Percentiles rank a stretch among this genome's conserved stretches.
phyloP scores from a whole-genome alignment of 2,113 vertebrate species.

The Ascaphus truei region DNA sequence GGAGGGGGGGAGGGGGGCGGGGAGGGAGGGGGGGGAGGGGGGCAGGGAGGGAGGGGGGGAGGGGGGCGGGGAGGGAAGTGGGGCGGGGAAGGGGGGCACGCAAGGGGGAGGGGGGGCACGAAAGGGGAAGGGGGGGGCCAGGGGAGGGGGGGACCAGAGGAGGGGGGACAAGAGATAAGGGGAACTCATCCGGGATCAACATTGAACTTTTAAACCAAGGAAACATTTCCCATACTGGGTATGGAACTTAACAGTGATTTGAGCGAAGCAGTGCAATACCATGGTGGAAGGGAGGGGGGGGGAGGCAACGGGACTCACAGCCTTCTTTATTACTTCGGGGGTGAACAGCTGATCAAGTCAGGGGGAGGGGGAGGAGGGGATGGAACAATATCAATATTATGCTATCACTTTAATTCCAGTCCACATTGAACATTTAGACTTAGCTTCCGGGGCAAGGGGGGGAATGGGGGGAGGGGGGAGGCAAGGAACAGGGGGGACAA shows the following conservation, averaged over 20 bases:
- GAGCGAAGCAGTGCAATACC: too few species aligned
- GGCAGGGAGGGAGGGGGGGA: background rate
- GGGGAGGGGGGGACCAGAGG: too few species aligned
- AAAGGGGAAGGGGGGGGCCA: background rate
- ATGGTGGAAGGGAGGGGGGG: too few species aligned
- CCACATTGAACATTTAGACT: too few species aligned
- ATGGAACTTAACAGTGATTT: too few species aligned
- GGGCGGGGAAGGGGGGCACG: background rate
- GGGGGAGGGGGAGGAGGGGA: background rate
- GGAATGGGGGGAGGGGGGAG: background rate
- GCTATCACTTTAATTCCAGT: too few species aligned
- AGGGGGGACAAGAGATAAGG: too few species aligned
- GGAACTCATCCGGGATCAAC: too few species aligned
- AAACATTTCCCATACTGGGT: too few species aligned
- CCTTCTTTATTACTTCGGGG: too few species aligned
- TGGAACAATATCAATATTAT: background rate
- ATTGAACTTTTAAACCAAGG: too few species aligned
- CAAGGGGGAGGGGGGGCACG: background rate
- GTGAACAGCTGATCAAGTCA: background rate
- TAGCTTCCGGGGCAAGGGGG: background rate
- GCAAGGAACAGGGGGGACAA: background rate
- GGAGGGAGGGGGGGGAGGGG: background rate
- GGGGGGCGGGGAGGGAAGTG: background rate
- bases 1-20: background rate
- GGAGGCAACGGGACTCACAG: too few species aligned